Evolutionary conservation across 2,113 vertebrate genomes (phyloP).

Genomic region (Gobiocypris rarus): DNA sequence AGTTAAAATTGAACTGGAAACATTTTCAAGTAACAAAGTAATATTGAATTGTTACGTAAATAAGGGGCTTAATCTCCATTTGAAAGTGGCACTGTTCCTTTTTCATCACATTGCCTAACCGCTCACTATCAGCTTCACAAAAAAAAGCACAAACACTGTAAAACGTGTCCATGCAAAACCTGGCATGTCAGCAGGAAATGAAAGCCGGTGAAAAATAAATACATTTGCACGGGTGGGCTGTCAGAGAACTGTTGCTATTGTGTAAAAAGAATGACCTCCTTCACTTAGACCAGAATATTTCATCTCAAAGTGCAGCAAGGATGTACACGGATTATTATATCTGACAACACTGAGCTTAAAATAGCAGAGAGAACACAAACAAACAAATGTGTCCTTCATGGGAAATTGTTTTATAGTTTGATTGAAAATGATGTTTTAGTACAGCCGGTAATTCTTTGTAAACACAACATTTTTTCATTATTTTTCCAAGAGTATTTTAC

Average conservation of each 20-base stretch:
- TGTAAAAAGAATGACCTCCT: constrained; percentile 32
- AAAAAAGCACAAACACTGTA: background rate
- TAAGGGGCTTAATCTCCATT: constrained; percentile 18
- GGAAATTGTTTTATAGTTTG: constrained; percentile 9
- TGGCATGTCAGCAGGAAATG: constrained; percentile 13
- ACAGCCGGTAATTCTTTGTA: background rate
- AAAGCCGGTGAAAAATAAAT: constrained; percentile 36
- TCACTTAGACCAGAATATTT: background rate
- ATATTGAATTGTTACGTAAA: background rate
- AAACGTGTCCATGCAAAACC: constrained; percentile 12
- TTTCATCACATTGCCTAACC: constrained; percentile 19
- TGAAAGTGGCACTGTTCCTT: background rate
- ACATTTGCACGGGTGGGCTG: constrained; percentile 10
- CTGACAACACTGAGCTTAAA: constrained; percentile 17
- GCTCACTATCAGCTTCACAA: background rate
- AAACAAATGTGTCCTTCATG: constrained; percentile 3
- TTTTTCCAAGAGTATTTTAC: background rate
- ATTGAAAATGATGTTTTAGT: background rate
- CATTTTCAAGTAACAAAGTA: constrained; percentile 14
- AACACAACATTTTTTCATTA: background rate
- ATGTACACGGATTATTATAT: constrained; percentile 1
- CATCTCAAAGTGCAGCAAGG: constrained; percentile 20
- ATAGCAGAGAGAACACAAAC: background rate
- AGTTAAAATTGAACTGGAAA: background rate
- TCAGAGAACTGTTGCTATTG: background rate